Percentiles rank a stretch among this genome's conserved stretches.
phyloP scores from a whole-genome alignment of 2,113 vertebrate genomes.

The Zapus hudsonius region DNA sequence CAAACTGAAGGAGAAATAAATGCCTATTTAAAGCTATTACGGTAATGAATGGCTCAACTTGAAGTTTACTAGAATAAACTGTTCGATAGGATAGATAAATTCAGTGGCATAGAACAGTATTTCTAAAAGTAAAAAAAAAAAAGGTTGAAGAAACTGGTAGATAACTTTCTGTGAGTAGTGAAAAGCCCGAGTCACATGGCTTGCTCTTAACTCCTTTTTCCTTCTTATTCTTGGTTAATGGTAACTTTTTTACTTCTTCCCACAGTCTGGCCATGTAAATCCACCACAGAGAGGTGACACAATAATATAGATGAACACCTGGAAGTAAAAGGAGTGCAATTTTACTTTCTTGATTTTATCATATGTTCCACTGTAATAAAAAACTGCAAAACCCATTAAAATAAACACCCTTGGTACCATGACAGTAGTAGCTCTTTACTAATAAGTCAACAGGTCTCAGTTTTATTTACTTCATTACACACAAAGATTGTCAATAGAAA shows the following conservation, averaged over 20 bases:
- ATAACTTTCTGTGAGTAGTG: conserved; percentile 75
- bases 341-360: conserved; percentile 49
- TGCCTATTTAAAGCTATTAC: conserved; percentile 42
- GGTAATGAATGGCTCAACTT: conserved; percentile 45
- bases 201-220: conserved; percentile 72
- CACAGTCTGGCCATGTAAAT: conserved; percentile 92
- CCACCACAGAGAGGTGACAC: conserved; percentile 93
- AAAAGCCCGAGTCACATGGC: conserved; percentile 73
- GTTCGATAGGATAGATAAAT: conserved; percentile 38
- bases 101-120: conserved; percentile 58
- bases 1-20: conserved; percentile 46
- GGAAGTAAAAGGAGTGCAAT: conserved; percentile 34
- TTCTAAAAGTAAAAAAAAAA: conserved; percentile 75
- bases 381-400: not conserved
- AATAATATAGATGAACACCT: conserved; percentile 95
- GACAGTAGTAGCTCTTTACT: not conserved
- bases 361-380: not conserved
- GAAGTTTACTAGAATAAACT: conserved; percentile 75
- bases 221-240: conserved; percentile 67
- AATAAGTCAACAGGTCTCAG: not conserved
- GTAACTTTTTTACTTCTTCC: conserved; percentile 86
- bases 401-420: not conserved
- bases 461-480: not conserved
- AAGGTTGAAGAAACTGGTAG: conserved; percentile 58
- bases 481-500: not conserved